Evolutionary conservation across 2,113 vertebrate species (phyloP).

Genomic region (Chlamydotis undulata): DNA sequence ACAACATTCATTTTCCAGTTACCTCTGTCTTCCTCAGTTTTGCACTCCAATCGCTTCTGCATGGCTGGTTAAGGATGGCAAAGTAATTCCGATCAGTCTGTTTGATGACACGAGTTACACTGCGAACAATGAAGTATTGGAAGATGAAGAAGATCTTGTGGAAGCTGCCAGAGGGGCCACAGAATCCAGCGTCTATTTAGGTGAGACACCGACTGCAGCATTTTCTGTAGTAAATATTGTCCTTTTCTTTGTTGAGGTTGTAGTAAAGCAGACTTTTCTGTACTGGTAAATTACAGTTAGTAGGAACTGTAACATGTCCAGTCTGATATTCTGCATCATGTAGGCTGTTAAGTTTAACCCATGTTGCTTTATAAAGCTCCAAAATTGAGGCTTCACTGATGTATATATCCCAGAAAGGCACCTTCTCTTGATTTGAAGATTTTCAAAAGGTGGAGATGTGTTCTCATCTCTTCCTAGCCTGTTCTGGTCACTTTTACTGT

Average conservation of each 20-base stretch:
- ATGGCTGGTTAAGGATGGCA: constrained; percentile 93
- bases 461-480: not conserved
- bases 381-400: not conserved
- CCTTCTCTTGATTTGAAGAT: not conserved
- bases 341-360: not conserved
- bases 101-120: constrained; percentile 93
- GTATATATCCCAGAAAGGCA: not conserved
- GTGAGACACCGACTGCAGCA: constrained; percentile 59
- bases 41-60: constrained; percentile 96
- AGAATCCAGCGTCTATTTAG: constrained; percentile 94
- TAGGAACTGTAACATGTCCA: not conserved
- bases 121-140: constrained; percentile 70
- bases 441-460: not conserved
- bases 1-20: not conserved
- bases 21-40: constrained; percentile 78
- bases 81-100: constrained; percentile 92
- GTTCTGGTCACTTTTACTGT: not conserved
- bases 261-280: not conserved
- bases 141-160: constrained; percentile 89
- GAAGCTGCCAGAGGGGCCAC: constrained; percentile 85
- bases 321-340: not conserved
- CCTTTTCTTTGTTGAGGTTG: not conserved
- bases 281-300: not conserved
- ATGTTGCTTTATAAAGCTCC: not conserved
- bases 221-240: not conserved